Evolutionary conservation across 2,113 vertebrate genomes (phyloP), one percentile per base, ranked within the genome.

Genomic region (cattle (Bos taurus)): DNA sequence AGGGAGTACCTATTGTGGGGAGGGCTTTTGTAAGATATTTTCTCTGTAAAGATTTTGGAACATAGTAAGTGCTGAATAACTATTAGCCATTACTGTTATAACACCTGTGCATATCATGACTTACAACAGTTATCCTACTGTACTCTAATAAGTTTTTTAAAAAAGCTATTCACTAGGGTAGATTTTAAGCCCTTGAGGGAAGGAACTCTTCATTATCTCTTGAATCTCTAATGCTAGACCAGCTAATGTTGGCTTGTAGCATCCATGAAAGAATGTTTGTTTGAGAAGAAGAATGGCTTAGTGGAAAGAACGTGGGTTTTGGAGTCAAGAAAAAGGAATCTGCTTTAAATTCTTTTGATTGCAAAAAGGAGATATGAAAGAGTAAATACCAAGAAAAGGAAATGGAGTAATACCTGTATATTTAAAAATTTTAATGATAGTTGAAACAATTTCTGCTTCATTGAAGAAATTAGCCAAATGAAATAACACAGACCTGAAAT

Each of bases 61-160:
- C 8, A 0, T 19, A 3, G 43, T 36, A 2, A 40, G 46, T 60
- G n/a, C 60, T 28, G 52, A 54, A n/a, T 52, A 5, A 7, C 26
- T 30, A 1, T 43, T 5, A 7, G 48, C 14, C 30, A 3, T 26
- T 6, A 7, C 48, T 84, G 12, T 2, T n/a, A 30, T 2, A 3
- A n/a, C 16, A 40, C 36, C 17, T 56, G 36, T 3, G 19, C 0
- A 0, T 13, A 1, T 43, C 11, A 8, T 11, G 3, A n/a, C 60
- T 52, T n/a, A 50, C 0, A 13, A 50, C 52, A 40, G 56, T 50
- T 52, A n/a, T 3, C 11, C 3, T 52, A 10, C 56, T 64, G 36
- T 33, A 12, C 60, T 52, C 5, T 13, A 33, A 15, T 40, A 26
- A 13, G 28, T 62, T 33, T 56, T 15, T 15, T 23, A 1, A 6